A percentile compares a stretch with the other conserved stretches of the same genome.
These are phyloP conservation scores for Dreissena rostriformis DNA, from an alignment of 1,140 invertebrate species.

Conservation along the genomic window DNA sequence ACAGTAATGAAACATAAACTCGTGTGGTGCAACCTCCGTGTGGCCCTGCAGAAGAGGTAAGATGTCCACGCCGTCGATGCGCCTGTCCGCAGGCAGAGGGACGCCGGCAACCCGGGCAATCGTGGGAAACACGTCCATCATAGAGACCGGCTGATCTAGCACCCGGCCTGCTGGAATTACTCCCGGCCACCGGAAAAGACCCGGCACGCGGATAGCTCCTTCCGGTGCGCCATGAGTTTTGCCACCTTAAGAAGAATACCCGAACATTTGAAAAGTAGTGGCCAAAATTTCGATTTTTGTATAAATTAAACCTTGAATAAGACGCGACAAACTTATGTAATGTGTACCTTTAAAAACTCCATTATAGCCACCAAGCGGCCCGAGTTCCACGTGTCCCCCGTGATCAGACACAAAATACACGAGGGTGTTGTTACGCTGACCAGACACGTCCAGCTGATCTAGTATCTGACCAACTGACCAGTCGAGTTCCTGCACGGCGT, in stretches of 20 bases:
- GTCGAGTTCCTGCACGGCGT: conserved; percentile 79
- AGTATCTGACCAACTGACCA: conserved; percentile 77
- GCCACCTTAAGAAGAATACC: conserved; percentile 68
- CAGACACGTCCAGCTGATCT: conserved; percentile 61
- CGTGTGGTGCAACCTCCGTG: conserved; percentile 12
- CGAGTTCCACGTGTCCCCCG: conserved; percentile 9
- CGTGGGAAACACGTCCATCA: conserved; percentile 17
- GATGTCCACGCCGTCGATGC: conserved; percentile 1
- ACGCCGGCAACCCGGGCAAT: background rate
- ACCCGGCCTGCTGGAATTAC: background rate
- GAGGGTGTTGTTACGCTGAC: conserved; percentile 68
- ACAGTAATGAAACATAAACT: conserved; percentile 35
- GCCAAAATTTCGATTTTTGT: background rate
- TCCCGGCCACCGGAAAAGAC: conserved; percentile 11
- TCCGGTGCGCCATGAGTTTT: conserved; percentile 7
- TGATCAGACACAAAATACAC: conserved; percentile 27
- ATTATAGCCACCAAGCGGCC: conserved; percentile 17
- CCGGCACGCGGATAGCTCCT: conserved; percentile 10
- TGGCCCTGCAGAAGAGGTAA: conserved; percentile 5
- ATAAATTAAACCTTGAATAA: background rate
- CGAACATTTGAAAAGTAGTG: background rate
- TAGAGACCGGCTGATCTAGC: conserved; percentile 10
- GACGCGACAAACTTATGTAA: background rate
- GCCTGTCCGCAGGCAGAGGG: background rate
- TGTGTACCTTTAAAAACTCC: conserved; percentile 9